Evolutionary conservation across 35 echinoderm and acorn worm species (phyloP).

Genomic region (Lytechinus pictus): DNA sequence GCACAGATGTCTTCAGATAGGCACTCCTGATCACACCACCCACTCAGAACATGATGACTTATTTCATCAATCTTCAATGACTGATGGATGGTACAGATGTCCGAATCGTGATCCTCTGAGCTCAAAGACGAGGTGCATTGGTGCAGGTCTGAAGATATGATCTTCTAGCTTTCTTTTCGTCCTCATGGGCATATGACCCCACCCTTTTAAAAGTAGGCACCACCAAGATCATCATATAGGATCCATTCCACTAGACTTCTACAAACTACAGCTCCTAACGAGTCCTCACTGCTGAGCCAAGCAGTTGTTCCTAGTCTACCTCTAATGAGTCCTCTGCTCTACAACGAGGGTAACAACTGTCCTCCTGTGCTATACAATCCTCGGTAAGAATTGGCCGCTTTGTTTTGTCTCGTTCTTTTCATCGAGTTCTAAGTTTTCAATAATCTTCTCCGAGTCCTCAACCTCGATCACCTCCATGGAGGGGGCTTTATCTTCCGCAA

Average conservation of each 20-base stretch:
- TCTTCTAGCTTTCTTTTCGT: background rate
- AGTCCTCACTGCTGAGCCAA: background rate
- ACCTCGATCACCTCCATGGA: constrained; percentile 48
- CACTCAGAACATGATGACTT: background rate
- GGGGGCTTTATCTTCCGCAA: constrained; percentile 55
- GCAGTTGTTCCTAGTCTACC: background rate
- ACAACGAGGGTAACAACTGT: background rate
- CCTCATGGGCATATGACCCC: background rate
- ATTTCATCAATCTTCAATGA: too few species aligned
- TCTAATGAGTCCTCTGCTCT: background rate
- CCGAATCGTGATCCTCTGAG: background rate
- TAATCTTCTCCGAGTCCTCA: constrained; percentile 43
- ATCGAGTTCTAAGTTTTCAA: constrained; percentile 36
- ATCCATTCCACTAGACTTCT: background rate
- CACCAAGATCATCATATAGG: background rate
- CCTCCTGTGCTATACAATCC: constrained; percentile 57
- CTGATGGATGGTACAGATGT: too few species aligned
- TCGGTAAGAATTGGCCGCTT: constrained; percentile 55
- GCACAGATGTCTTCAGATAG: background rate
- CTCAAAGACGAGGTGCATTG: background rate
- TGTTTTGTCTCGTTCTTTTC: constrained; percentile 8
- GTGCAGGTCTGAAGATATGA: background rate
- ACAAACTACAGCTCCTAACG: background rate
- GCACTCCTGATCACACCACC: background rate
- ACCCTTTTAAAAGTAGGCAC: background rate